Evolutionary conservation across 2,797 vertebrate genomes (phyloP).

Genomic region (Vireo griseus): DNA sequence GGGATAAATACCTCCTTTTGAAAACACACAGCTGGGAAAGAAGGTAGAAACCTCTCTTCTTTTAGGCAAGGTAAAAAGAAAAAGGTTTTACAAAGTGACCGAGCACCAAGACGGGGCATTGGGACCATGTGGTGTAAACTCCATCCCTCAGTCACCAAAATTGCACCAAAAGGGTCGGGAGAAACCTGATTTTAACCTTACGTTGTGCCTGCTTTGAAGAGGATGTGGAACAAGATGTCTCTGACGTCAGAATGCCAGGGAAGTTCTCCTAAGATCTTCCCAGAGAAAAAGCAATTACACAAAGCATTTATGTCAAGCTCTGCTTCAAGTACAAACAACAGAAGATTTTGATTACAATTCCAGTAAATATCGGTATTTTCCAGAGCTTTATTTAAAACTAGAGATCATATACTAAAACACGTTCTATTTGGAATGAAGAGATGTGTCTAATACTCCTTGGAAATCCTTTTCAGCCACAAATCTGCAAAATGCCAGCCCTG

Average conservation of each 20-base stretch:
- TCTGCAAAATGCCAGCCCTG: not conserved
- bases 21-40: not conserved
- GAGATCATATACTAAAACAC: not conserved
- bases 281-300: not conserved
- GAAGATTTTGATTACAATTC: not conserved
- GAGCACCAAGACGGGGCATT: rapidly evolving
- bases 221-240: not conserved
- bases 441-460: not conserved
- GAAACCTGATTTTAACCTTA: not conserved
- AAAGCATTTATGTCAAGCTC: not conserved
- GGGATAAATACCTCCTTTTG: not conserved
- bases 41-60: not conserved
- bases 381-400: not conserved
- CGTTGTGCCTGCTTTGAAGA: not conserved
- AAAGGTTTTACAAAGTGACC: not conserved
- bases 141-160: not conserved
- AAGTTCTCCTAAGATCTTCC: not conserved
- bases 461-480: not conserved
- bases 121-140: rapidly evolving
- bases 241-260: not conserved
- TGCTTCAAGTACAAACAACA: not conserved
- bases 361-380: not conserved
- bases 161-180: rapidly evolving
- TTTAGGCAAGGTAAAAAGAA: not conserved
- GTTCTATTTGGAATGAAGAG: not conserved